Conservation (phyloP, 2,797 vertebrate species). For the Huso huso region DNA sequence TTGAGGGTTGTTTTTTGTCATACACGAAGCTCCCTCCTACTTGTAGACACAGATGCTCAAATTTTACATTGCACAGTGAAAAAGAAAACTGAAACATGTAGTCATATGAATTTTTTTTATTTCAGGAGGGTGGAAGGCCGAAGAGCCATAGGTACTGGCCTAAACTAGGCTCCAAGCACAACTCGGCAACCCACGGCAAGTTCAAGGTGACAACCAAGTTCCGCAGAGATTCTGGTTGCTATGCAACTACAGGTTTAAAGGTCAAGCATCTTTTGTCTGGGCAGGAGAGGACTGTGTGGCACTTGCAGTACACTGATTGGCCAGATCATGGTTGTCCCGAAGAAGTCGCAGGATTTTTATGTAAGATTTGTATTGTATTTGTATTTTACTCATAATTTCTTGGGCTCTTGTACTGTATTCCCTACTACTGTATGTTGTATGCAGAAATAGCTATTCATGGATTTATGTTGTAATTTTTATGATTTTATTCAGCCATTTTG, state of each 20-base stretch:
- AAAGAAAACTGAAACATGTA: no score
- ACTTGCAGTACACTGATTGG: constrained; percentile 71
- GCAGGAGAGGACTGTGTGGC: constrained; percentile 69
- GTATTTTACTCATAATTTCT: no score
- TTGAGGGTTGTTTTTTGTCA: no score
- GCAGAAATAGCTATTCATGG: no score
- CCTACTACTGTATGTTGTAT: not conserved
- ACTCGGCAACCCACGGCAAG: constrained; percentile 91
- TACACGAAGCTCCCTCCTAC: no score
- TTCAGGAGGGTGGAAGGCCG: constrained; percentile 82
- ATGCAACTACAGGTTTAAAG: constrained; percentile 67
- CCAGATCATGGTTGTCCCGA: constrained; percentile 67
- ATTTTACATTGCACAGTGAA: no score
- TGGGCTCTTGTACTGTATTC: no score
- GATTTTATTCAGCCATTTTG: no score
- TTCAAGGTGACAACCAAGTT: constrained; percentile 98
- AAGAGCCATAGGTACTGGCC: constrained; percentile 98
- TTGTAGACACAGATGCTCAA: no score
- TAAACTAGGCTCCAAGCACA: constrained; percentile 93
- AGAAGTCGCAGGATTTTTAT: constrained; percentile 66
- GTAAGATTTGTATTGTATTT: constrained; percentile 42
- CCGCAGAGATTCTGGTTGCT: constrained; percentile 77
- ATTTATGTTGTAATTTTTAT: no score
- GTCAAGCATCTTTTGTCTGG: constrained; percentile 67
- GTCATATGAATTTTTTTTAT: not conserved